phyloP scores from a whole-genome alignment of 2,888 invertebrate species.

The Plusia festucae region DNA sequence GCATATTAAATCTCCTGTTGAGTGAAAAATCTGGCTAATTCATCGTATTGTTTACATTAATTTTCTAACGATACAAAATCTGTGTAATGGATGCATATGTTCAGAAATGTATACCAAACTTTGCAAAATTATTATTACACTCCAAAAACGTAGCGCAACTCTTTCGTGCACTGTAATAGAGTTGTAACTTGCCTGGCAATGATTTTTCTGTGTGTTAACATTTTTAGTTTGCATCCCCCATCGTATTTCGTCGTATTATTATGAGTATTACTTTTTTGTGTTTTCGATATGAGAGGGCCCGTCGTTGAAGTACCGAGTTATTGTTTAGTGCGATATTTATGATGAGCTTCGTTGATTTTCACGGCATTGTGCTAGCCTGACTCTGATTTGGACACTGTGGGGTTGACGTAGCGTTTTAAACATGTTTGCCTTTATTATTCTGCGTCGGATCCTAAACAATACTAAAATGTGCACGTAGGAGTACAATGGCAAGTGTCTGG shows the following conservation, averaged over 20 bases:
- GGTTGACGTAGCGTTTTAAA: background rate
- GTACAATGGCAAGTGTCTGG: background rate
- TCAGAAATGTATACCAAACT: slow-evolving; percentile 58
- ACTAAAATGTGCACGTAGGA: background rate
- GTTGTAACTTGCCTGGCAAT: slow-evolving; percentile 7
- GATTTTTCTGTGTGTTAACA: background rate
- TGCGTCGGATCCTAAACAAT: slow-evolving; percentile 8
- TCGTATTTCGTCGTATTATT: slow-evolving; percentile 57
- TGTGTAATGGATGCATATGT: slow-evolving; percentile 65
- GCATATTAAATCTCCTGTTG: slow-evolving; percentile 37
- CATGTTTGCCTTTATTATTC: slow-evolving; percentile 5
- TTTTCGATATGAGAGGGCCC: slow-evolving; percentile 48
- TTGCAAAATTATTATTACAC: background rate
- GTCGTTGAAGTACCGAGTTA: slow-evolving; percentile 38
- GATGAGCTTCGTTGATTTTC: slow-evolving; percentile 49
- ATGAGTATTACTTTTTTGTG: slow-evolving; percentile 50
- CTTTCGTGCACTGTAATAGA: slow-evolving; percentile 7
- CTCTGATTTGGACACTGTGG: slow-evolving; percentile 29
- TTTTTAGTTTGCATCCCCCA: slow-evolving; percentile 36
- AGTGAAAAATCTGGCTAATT: slow-evolving; percentile 47
- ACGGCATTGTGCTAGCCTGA: slow-evolving; percentile 40
- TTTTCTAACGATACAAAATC: slow-evolving; percentile 59
- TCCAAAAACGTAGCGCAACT: background rate
- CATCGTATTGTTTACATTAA: slow-evolving; percentile 59
- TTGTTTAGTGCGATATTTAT: slow-evolving; percentile 59